phyloP scores from a whole-genome alignment of 92 coral and sea anemone species.

The Porites lobata region DNA sequence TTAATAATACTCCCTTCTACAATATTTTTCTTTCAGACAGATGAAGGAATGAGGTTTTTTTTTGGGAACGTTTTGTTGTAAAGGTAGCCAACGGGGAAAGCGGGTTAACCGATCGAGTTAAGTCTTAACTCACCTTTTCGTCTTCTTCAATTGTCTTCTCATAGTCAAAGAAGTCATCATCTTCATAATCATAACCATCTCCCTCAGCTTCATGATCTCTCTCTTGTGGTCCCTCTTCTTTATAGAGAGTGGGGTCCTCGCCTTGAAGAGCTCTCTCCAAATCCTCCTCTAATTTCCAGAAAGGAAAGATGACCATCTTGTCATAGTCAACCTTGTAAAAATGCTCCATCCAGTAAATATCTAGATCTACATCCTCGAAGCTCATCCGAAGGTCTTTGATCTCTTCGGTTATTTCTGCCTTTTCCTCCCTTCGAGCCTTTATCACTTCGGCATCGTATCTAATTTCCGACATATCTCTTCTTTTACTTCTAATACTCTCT shows the following conservation, averaged over 20 bases:
- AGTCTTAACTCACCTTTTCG: too few species aligned
- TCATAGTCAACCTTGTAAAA: slow-evolving; percentile 6
- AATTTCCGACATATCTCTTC: slow-evolving; percentile 35
- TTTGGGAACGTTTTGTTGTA: too few species aligned
- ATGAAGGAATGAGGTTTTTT: too few species aligned
- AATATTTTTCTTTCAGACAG: too few species aligned
- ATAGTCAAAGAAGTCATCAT: background rate
- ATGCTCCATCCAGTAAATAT: background rate
- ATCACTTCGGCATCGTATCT: slow-evolving; percentile 47
- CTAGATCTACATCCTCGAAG: slow-evolving; percentile 3
- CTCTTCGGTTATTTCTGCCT: background rate
- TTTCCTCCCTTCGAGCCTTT: slow-evolving; percentile 8
- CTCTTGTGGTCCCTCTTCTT: background rate
- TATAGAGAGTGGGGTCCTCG: background rate
- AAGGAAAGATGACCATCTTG: slow-evolving; percentile 40
- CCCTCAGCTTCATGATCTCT: background rate
- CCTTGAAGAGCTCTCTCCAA: slow-evolving; percentile 14
- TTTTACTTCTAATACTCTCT: slow-evolving; percentile 24
- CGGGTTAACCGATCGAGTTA: too few species aligned
- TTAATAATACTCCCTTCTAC: too few species aligned
- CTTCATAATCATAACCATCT: slow-evolving; percentile 13
- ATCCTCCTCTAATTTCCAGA: slow-evolving; percentile 41
- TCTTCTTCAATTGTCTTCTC: background rate
- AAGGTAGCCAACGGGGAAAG: too few species aligned
- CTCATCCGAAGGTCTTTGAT: background rate